Evolutionary conservation across 2,888 invertebrate species (phyloP).

Genomic region (Drosophila sordidapex): DNA sequence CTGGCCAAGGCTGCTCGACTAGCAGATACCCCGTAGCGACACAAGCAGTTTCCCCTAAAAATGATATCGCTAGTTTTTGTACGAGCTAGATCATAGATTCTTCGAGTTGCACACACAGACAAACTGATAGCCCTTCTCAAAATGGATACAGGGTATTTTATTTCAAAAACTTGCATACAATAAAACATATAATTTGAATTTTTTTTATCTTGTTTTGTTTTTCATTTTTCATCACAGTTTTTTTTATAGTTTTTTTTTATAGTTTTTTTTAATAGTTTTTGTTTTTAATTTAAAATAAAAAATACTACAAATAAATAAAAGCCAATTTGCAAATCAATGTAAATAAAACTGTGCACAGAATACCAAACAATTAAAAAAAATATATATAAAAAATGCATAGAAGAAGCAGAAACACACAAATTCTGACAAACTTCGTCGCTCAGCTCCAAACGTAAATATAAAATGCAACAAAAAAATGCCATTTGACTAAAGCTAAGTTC

Average conservation of each 20-base stretch:
- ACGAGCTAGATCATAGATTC: background rate
- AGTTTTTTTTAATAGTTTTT: conserved; percentile 8
- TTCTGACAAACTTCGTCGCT: conserved; percentile 6
- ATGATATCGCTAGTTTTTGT: too few species aligned
- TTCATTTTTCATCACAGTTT: conserved; percentile 66
- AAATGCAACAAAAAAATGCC: conserved; percentile 23
- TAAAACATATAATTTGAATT: conserved; percentile 52
- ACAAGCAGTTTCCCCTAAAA: background rate
- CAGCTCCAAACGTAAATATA: conserved; percentile 5
- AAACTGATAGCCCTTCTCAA: background rate
- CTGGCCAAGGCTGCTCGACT: conserved; percentile 20
- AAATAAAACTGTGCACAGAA: conserved; percentile 74
- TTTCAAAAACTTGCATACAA: conserved; percentile 32
- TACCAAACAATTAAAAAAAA: conserved; percentile 33
- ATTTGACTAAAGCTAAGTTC: conserved; percentile 56
- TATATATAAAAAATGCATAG: conserved; percentile 1
- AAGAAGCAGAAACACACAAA: conserved; percentile 12
- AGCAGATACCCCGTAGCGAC: conserved; percentile 21
- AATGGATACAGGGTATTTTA: conserved; percentile 24
- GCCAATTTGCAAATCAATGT: conserved; percentile 45
- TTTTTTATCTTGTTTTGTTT: conserved; percentile 25
- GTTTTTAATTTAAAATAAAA: conserved; percentile 30
- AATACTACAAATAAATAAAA: conserved; percentile 53
- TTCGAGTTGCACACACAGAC: conserved; percentile 1
- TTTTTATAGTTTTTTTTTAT: conserved; percentile 30